Evolutionary conservation across 1,140 invertebrate species (phyloP).

Genomic region (Hetaerina americana): DNA sequence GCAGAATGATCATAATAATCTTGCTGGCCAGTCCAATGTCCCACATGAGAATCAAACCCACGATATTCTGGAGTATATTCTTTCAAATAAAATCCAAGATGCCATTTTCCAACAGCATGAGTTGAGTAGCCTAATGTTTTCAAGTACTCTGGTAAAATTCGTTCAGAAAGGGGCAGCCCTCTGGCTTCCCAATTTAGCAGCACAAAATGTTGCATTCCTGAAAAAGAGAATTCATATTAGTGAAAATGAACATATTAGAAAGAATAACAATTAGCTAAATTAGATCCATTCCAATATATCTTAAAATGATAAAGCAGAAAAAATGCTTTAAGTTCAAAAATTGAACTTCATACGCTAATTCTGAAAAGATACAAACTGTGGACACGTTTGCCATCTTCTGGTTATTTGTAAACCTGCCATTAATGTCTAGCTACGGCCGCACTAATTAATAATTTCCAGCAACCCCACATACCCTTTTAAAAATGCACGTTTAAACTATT

Average conservation of each 20-base stretch:
- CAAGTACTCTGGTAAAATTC: constrained; percentile 42
- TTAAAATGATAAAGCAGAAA: too few relatives aligned
- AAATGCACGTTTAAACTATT: too few relatives aligned
- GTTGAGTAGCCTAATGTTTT: constrained; percentile 48
- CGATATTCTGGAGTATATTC: constrained; percentile 44
- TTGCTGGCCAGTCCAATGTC: constrained; percentile 46
- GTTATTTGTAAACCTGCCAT: too few relatives aligned
- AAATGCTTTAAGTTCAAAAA: too few relatives aligned
- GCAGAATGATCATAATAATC: constrained; percentile 46
- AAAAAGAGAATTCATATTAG: background rate
- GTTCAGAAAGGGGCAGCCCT: constrained; percentile 39
- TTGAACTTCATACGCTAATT: too few relatives aligned
- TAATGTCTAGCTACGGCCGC: too few relatives aligned
- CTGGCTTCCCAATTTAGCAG: constrained; percentile 36
- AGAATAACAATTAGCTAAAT: too few relatives aligned
- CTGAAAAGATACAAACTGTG: too few relatives aligned
- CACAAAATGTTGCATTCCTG: constrained; percentile 49
- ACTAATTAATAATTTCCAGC: too few relatives aligned
- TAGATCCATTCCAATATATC: too few relatives aligned
- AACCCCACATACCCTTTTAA: too few relatives aligned
- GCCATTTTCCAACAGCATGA: constrained; percentile 60
- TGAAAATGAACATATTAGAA: background rate
- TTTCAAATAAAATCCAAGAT: constrained; percentile 43
- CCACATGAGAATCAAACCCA: constrained; percentile 52
- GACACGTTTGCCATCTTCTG: too few relatives aligned